Evolutionary conservation across 2,797 vertebrate genomes (phyloP).

Genomic region (Cuniculus paca): DNA sequence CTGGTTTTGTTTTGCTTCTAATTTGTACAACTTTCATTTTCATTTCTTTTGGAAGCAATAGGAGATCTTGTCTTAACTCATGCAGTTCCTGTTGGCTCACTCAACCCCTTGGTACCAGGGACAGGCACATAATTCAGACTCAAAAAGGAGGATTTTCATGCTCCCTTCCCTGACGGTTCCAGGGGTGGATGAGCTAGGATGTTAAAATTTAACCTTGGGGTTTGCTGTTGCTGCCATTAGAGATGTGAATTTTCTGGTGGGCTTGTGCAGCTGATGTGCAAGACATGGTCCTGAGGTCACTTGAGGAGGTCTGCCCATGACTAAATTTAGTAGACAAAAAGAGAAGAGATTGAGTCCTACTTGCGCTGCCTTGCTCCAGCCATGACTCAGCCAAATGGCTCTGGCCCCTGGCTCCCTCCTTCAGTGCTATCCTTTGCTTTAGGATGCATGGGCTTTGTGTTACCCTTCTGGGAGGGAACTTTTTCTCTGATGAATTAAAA

Average conservation of each 20-base stretch:
- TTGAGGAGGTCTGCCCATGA: neutral
- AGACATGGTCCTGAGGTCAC: neutral
- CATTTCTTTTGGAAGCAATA: neutral
- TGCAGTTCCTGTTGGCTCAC: neutral
- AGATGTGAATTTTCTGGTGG: neutral
- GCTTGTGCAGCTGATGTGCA: neutral
- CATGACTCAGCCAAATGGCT: neutral
- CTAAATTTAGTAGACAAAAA: neutral
- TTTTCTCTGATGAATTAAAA: neutral
- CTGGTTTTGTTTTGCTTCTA: neutral
- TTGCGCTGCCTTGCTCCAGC: neutral
- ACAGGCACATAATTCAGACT: neutral
- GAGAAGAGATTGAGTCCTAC: neutral
- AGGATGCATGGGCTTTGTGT: neutral
- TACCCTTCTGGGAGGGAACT: neutral
- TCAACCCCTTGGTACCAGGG: fast-evolving
- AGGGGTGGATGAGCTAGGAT: neutral
- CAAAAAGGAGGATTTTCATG: neutral
- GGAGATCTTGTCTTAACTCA: neutral
- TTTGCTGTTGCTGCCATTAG: neutral
- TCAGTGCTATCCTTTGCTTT: neutral
- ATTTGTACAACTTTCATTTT: neutral
- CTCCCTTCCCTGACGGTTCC: neutral
- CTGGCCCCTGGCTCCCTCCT: too few relatives aligned
- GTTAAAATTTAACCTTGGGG: neutral